phyloP scores from a whole-genome alignment of 2,113 vertebrate species.

The Tachysurus vachellii region DNA sequence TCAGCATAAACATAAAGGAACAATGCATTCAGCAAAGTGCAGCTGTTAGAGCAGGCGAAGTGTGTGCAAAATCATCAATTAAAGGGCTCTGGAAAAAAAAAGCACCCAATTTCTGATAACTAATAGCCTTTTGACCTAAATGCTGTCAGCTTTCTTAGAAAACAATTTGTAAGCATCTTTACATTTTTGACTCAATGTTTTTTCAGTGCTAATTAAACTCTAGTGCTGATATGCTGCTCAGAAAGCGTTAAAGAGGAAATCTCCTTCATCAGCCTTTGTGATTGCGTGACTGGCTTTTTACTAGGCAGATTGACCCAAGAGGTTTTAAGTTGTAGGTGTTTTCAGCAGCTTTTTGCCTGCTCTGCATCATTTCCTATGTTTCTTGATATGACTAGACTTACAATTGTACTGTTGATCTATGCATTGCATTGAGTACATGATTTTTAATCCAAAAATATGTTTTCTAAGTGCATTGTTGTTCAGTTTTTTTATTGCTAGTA shows the following conservation, averaged over 20 bases:
- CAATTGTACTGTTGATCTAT: conserved; percentile 50
- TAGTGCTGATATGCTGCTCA: conserved; percentile 13
- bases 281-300: conserved; percentile 1
- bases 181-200: conserved; percentile 11
- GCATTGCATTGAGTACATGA: conserved; percentile 53
- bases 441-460: conserved; percentile 20
- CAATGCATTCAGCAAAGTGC: conserved; percentile 50
- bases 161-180: conserved; percentile 16
- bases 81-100: conserved; percentile 26
- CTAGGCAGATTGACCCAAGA: background rate
- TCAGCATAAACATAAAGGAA: conserved; percentile 48
- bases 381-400: conserved; percentile 60
- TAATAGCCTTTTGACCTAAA: conserved; percentile 41
- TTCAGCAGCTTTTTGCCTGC: conserved; percentile 43
- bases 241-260: conserved; percentile 44
- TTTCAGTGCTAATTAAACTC: conserved; percentile 26
- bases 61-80: conserved; percentile 49
- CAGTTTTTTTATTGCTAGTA: conserved; percentile 48
- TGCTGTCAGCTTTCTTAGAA: conserved; percentile 27
- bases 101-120: conserved; percentile 38
- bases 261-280: conserved; percentile 5
- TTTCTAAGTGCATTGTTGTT: conserved; percentile 50
- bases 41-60: conserved; percentile 35
- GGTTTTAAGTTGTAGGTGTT: conserved; percentile 33
- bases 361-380: conserved; percentile 27